Conservation (phyloP, 1,140 invertebrate genomes). For the Drosophila obscura region DNA sequence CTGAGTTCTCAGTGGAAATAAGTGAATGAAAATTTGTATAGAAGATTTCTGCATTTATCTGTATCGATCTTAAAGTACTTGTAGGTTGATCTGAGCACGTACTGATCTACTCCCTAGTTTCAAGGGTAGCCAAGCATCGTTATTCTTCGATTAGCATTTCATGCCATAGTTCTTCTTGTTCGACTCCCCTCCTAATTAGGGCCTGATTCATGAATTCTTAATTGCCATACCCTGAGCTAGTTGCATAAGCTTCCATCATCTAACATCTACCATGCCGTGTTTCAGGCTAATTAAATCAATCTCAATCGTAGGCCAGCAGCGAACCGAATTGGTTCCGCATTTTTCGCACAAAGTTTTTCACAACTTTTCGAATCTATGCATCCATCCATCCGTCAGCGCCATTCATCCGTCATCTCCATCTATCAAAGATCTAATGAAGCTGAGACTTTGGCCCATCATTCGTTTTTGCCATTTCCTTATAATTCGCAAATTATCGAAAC, state of each 20-base stretch:
- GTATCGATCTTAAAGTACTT: no score
- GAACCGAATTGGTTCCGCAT: conserved; percentile 56
- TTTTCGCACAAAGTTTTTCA: conserved; percentile 48
- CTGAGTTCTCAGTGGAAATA: no score
- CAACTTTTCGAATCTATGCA: conserved; percentile 34
- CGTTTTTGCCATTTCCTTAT: conserved; percentile 12
- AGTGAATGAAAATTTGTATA: no score
- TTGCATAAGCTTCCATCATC: conserved; percentile 26
- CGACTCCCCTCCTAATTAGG: conserved; percentile 40
- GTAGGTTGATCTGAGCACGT: accelerated
- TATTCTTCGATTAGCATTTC: no score
- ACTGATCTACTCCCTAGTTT: no score
- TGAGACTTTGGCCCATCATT: conserved; percentile 19
- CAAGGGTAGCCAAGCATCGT: no score
- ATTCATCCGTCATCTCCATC: conserved; percentile 36
- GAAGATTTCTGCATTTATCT: no score
- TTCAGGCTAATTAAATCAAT: conserved; percentile 57
- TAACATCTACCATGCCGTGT: conserved; percentile 18
- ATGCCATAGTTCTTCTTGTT: not conserved
- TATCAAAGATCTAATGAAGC: conserved; percentile 58
- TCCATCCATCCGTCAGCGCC: conserved; percentile 10
- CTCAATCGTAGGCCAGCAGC: conserved; percentile 17
- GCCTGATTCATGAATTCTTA: conserved; percentile 51
- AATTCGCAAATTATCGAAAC: conserved; percentile 31
- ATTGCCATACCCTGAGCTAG: conserved; percentile 34